These are phyloP conservation scores for Molanna angustata DNA, from an alignment of 2,888 invertebrate genomes.

Conservation along the genomic window DNA sequence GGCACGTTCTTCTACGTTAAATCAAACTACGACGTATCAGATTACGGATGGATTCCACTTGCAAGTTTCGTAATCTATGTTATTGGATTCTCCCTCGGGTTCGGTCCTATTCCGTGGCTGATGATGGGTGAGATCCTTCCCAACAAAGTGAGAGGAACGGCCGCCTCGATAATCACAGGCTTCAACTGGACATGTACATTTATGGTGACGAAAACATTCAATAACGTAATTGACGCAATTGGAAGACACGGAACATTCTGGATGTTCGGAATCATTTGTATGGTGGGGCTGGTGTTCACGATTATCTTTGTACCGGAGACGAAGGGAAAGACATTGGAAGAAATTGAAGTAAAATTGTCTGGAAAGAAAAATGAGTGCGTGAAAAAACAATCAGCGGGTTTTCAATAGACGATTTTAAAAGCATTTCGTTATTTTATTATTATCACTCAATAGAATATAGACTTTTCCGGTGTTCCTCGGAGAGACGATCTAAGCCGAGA, in stretches of 20 bases:
- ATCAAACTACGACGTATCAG: slow-evolving; percentile 51
- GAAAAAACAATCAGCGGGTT: too few relatives aligned
- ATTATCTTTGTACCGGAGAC: slow-evolving; percentile 89
- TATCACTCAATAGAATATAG: too few relatives aligned
- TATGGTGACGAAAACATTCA: slow-evolving; percentile 82
- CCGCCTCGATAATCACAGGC: slow-evolving; percentile 84
- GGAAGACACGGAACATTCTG: slow-evolving; percentile 75
- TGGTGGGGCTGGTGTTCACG: slow-evolving; percentile 74
- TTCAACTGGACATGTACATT: slow-evolving; percentile 92
- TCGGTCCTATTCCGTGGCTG: slow-evolving; percentile 83
- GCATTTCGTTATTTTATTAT: too few relatives aligned
- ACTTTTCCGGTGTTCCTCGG: slow-evolving; percentile 92
- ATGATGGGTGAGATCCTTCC: slow-evolving; percentile 93
- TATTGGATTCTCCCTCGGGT: slow-evolving; percentile 82
- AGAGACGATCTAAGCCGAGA: slow-evolving; percentile 89
- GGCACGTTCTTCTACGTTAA: slow-evolving; percentile 78
- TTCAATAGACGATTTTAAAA: too few relatives aligned
- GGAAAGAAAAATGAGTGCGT: too few relatives aligned
- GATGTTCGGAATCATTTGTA: slow-evolving; percentile 73
- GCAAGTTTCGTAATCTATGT: slow-evolving; percentile 80
- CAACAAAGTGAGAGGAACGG: slow-evolving; percentile 81
- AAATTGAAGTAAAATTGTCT: slow-evolving; percentile 81
- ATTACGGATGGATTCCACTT: slow-evolving; percentile 76
- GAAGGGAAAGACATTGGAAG: slow-evolving; percentile 86
- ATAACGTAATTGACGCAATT: slow-evolving; percentile 61